Base-by-base conservation (phyloP, 2,797 vertebrate genomes). In the Alfaro cultratus region DNA sequence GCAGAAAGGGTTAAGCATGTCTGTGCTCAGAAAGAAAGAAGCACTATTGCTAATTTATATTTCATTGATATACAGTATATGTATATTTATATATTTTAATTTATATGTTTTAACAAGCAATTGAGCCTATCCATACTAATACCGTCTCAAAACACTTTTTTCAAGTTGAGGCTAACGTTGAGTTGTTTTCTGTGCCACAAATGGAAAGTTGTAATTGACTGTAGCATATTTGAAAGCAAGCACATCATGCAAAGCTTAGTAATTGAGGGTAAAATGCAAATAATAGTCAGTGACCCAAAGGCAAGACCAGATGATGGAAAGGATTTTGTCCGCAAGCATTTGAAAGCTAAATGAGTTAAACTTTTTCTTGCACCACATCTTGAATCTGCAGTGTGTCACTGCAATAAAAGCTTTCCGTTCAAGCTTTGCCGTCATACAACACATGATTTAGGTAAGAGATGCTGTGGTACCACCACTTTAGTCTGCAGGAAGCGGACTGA, bases 291-390 rank as follows among this genome's bases (percentile, higher is more conserved):
- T 71, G 68, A 45, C 68, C 41, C 21, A 45, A 45, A 45, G 41
- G 1, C 8, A 71, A 71, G 12, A 12, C 15, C 41, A 16, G 41
- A 16, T n/a, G 26, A 34, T 71, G 68, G 29, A 29, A 45, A 71
- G 11, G 26, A 71, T 26, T 71, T 71, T 71, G 2, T n/a, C 68
- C 13, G 7, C 13, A 16, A 71, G 26, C 5, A 71, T 71, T 71
- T 71, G 68, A 45, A 71, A 71, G 68, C 41, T 45, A n/a, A 71
- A 71, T 71, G 68, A 71, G 41, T 7, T 71, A 7, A 7, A 29
- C 41, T 13, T n/a, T n/a, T 70, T 43, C 43, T 70, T 43, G 9
- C 4, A 23, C 1, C 11, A 29, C 26, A 43, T 45, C 21, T 70
- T 45, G 1, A 70, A 70, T 12, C 23, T 43, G 11, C 23, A 26